Evolutionary conservation across 2,888 invertebrate genomes (phyloP).

Genomic region (Eucera pruinosa): DNA sequence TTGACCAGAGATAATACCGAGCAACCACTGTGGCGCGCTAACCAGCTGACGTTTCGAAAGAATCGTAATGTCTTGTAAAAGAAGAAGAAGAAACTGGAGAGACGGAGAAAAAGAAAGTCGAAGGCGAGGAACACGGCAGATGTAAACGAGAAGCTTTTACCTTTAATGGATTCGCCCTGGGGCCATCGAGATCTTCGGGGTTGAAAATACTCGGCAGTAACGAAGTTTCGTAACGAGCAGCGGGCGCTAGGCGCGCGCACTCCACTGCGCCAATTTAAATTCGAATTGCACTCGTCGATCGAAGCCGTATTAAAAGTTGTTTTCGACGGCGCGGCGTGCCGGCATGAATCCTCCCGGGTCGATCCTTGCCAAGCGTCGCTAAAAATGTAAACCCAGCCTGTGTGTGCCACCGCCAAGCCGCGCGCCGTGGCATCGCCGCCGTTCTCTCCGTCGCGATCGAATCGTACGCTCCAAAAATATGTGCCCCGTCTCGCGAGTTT

Average conservation of each 20-base stretch:
- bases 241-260: constrained; percentile 38
- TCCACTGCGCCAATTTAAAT: constrained; percentile 63
- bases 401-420: too few relatives aligned
- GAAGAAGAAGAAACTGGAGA: neutral
- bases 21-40: constrained; percentile 33
- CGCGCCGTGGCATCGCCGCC: too few relatives aligned
- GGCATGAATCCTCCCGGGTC: constrained; percentile 36
- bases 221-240: constrained; percentile 72
- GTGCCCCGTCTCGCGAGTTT: neutral
- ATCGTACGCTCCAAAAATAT: constrained; percentile 15
- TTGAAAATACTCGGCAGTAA: constrained; percentile 72
- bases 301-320: constrained; percentile 55
- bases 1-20: constrained; percentile 19
- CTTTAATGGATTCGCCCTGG: constrained; percentile 72
- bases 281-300: constrained; percentile 61
- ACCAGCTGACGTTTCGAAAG: constrained; percentile 65
- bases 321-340: constrained; percentile 29
- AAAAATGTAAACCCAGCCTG: constrained; percentile 22
- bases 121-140: constrained; percentile 52
- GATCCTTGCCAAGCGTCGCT: constrained; percentile 26
- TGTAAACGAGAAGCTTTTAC: constrained; percentile 73
- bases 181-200: constrained; percentile 70
- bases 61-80: constrained; percentile 55
- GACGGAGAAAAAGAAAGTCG: constrained; percentile 38
- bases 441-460: constrained; percentile 1